A percentile compares a stretch with the other conserved stretches of the same genome.
These are phyloP conservation scores for Andrena cerasifolii DNA, from an alignment of 1,140 invertebrate species.

Conservation along the genomic window DNA sequence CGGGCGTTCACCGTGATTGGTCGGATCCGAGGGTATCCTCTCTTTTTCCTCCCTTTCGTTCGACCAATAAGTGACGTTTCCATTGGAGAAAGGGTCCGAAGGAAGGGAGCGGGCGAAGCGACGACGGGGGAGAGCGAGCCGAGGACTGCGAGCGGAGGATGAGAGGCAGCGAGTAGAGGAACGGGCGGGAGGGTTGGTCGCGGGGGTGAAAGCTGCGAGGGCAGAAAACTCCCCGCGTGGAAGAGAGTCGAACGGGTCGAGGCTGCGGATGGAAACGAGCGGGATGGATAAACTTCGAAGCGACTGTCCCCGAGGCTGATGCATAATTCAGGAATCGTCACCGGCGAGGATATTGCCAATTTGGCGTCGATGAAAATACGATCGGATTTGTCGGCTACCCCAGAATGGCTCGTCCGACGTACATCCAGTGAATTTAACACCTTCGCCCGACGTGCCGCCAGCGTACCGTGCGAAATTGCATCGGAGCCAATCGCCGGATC, in stretches of 20 bases:
- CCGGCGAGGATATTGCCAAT: constrained; percentile 83
- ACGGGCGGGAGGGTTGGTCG: neutral
- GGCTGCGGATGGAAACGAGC: constrained; percentile 76
- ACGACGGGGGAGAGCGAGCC: constrained; percentile 10
- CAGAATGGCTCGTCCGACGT: constrained; percentile 70
- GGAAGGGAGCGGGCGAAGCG: constrained; percentile 48
- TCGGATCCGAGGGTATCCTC: constrained; percentile 64
- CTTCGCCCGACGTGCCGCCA: constrained; percentile 70
- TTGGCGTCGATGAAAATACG: constrained; percentile 83
- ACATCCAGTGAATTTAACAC: constrained; percentile 80
- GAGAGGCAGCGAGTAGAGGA: constrained; percentile 4
- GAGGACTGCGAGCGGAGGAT: constrained; percentile 18
- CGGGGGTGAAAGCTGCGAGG: constrained; percentile 46
- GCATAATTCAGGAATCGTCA: constrained; percentile 83
- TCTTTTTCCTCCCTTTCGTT: constrained; percentile 65
- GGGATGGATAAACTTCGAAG: constrained; percentile 82
- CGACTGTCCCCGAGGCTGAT: constrained; percentile 81
- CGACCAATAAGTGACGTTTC: constrained; percentile 79
- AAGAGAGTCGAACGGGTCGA: constrained; percentile 59
- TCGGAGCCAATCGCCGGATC: constrained; percentile 64
- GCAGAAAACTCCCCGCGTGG: constrained; percentile 57
- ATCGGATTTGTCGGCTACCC: constrained; percentile 81
- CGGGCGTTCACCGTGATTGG: constrained; percentile 64
- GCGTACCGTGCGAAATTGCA: constrained; percentile 67
- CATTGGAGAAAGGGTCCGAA: constrained; percentile 72